Evolutionary conservation across 2,113 vertebrate genomes (phyloP), one percentile per base, ranked within the genome.

Genomic region (Coptodon rendalli): DNA sequence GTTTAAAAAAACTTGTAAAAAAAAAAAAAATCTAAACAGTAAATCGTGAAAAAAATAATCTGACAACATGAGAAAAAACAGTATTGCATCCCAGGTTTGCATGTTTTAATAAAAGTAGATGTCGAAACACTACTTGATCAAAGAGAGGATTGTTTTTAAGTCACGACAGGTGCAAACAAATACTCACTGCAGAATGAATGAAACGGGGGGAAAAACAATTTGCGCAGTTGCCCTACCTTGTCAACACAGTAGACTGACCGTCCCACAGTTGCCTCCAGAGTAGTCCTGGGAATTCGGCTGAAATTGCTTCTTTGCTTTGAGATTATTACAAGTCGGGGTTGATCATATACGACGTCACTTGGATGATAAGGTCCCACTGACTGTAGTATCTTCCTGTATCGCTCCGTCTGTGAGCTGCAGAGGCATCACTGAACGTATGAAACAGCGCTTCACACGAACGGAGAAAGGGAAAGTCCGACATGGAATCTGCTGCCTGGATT

Each of bases 381-480:
- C 89, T 82, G 94, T 68, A 90, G 91, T 84, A 83, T 93, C 88
- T 89, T 85, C 87, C 87, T 84, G 93, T 86, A 87, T 90, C 81
- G 68, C 86, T 92, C 91, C 31, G 93, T 92, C 93, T 92, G 93
- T 71, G 89, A 78, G 91, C 93, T 94, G 95, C 94, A 92, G 89
- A 91, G 91, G 94, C 91, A 90, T 93, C 93, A 82, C 91, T 89
- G 92, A 76, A 82, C 81, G 89, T 56, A 86, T 88, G 92, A 91
- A 91, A 57, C 93, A 59, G 90, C 93, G 94, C 94, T 91, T 84
- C 93, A 91, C 86, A 85, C 59, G 91, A 82, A 48, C n/a, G 81
- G 93, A 43, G 56, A 7, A 56, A 63, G 19, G 17, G 1, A 94
- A 95, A 89, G 29, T 6, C 83, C 50, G 95, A 14, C 80, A 52